A percentile compares a stretch with the other conserved stretches of the same genome.
Conservation (phyloP, 2,888 invertebrate genomes). For the Melieria crassipennis region DNA sequence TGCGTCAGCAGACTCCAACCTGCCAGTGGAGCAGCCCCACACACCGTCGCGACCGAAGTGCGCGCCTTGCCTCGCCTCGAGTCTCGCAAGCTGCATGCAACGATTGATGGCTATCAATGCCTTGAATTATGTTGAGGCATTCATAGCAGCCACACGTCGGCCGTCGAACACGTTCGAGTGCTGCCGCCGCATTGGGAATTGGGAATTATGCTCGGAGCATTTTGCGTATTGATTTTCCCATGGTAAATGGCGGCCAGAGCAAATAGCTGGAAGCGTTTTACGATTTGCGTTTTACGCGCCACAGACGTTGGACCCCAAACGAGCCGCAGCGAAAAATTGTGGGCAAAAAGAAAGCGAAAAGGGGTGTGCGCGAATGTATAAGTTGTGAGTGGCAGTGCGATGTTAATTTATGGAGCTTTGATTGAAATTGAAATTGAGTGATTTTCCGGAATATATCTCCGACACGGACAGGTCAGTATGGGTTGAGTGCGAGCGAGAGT, state of each 20-base stretch:
- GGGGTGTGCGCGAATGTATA: not conserved
- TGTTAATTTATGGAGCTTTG: slow-evolving; percentile 34
- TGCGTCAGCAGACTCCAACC: too few species aligned
- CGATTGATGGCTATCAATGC: slow-evolving; percentile 38
- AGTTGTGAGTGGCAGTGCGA: slow-evolving; percentile 1
- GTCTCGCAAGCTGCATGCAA: slow-evolving; percentile 2
- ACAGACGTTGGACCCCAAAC: too few species aligned
- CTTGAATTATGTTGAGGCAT: slow-evolving; percentile 27
- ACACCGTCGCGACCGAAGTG: too few species aligned
- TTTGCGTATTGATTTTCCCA: slow-evolving; percentile 34
- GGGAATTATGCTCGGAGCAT: slow-evolving; percentile 6
- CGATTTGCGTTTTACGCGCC: not conserved
- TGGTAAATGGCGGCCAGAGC: slow-evolving; percentile 26
- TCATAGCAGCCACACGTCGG: slow-evolving; percentile 6
- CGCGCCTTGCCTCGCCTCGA: too few species aligned
- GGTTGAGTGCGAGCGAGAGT: too few species aligned
- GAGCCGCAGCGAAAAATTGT: too few species aligned
- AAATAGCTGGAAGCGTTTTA: slow-evolving; percentile 25
- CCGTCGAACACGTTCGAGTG: not conserved
- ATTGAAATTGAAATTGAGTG: slow-evolving; percentile 20
- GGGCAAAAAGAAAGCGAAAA: too few species aligned
- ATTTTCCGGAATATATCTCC: not conserved
- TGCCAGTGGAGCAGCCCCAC: too few species aligned
- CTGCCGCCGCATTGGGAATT: not conserved
- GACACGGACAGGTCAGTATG: too few species aligned